These are phyloP conservation scores for Zelleria hepariella DNA, from an alignment of 2,888 invertebrate species.

Conservation along the genomic window DNA sequence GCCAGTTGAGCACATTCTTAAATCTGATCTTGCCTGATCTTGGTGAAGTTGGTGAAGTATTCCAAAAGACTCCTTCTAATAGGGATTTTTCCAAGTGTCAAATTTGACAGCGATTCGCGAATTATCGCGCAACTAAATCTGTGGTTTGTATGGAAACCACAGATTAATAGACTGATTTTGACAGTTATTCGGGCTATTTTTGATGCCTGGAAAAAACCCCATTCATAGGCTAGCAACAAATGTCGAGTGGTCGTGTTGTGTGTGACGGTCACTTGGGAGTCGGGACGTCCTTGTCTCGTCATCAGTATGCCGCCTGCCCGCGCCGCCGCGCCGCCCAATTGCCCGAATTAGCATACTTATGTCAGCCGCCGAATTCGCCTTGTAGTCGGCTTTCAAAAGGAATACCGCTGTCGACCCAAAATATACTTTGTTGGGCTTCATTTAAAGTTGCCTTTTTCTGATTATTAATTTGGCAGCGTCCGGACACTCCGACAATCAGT, in stretches of 20 bases:
- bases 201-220: neutral
- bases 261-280: too few relatives aligned
- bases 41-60: too few relatives aligned
- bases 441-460: neutral
- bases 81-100: too few relatives aligned
- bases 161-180: too few relatives aligned
- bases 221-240: neutral
- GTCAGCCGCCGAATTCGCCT: conserved; percentile 49
- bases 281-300: conserved; percentile 9
- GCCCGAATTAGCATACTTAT: conserved; percentile 58
- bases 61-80: too few relatives aligned
- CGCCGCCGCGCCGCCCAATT: conserved; percentile 39
- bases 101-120: too few relatives aligned
- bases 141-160: too few relatives aligned
- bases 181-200: too few relatives aligned
- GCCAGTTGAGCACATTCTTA: too few relatives aligned
- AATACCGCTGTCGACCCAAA: conserved; percentile 28
- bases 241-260: neutral
- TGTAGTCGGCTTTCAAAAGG: conserved; percentile 44
- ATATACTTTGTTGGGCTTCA: conserved; percentile 15
- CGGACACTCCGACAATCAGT: neutral
- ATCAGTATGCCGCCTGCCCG: conserved; percentile 44
- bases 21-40: too few relatives aligned
- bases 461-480: neutral
- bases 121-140: too few relatives aligned